phyloP scores from a whole-genome alignment of 1,140 invertebrate species.

The Scylla paramamosain region DNA sequence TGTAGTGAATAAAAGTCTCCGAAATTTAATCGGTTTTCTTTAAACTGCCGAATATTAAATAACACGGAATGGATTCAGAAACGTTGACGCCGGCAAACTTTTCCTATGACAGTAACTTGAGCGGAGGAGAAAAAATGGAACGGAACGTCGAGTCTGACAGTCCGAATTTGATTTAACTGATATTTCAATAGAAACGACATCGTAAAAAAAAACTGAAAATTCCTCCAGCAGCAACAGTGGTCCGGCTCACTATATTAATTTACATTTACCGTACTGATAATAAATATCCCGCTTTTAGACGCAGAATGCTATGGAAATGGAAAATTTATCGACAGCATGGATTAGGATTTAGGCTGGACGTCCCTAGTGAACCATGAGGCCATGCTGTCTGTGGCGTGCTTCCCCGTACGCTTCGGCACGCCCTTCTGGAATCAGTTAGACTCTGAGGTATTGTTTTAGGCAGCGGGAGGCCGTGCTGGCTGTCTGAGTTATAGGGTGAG shows the following conservation, averaged over 20 bases:
- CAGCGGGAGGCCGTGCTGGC: not conserved
- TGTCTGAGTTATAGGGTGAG: not conserved
- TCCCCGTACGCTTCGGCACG: no score
- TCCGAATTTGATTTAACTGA: conserved; percentile 4
- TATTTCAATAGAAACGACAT: not conserved
- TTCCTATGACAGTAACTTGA: not conserved
- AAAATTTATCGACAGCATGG: not conserved
- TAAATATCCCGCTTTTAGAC: no score
- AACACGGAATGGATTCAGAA: not conserved
- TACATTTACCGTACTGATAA: not conserved
- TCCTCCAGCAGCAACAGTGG: not conserved
- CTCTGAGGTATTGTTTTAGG: not conserved
- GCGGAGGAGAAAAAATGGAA: not conserved
- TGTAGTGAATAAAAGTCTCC: not conserved
- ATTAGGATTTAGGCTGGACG: no score
- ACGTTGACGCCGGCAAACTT: not conserved
- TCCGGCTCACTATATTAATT: not conserved
- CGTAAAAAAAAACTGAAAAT: not conserved
- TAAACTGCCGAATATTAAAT: conserved; percentile 16
- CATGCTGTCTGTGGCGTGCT: no score
- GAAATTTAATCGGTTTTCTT: conserved; percentile 24
- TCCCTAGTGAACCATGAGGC: no score
- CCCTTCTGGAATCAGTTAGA: not conserved
- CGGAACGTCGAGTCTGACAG: not conserved
- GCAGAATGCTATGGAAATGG: not conserved